Evolutionary conservation across 2,888 invertebrate genomes (phyloP).

Genomic region (Mythimna lalbum): DNA sequence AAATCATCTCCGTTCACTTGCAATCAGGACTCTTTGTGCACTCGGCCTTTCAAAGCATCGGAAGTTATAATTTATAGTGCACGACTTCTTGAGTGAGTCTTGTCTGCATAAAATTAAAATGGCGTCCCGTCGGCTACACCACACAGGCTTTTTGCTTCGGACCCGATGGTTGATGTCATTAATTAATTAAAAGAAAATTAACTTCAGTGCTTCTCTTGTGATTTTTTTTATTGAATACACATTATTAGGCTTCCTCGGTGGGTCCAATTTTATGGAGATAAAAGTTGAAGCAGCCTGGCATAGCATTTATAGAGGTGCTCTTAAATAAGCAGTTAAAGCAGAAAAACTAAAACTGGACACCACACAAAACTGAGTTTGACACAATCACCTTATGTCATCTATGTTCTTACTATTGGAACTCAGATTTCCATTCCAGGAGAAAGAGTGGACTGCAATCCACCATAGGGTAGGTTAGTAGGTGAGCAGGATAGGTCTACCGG

Average conservation of each 20-base stretch:
- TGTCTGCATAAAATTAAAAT: constrained; percentile 56
- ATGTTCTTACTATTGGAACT: no score
- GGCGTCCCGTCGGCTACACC: constrained; percentile 27
- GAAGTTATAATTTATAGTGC: constrained; percentile 25
- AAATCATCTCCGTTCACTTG: constrained; percentile 25
- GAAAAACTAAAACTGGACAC: accelerated
- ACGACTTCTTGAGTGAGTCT: constrained; percentile 25
- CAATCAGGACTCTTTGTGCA: constrained; percentile 34
- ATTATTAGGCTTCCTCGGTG: neutral
- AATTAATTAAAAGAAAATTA: constrained; percentile 41
- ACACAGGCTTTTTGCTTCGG: constrained; percentile 40
- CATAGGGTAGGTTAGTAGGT: no score
- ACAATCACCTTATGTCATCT: no score
- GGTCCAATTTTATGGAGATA: neutral
- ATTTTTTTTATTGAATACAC: constrained; percentile 2
- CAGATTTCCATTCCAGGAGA: no score
- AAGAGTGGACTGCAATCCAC: no score
- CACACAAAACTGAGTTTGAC: neutral
- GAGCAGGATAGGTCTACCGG: no score
- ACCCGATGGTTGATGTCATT: constrained; percentile 17
- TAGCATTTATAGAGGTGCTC: neutral
- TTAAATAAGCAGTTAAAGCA: no score
- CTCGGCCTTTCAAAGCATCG: constrained; percentile 35
- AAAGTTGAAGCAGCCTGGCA: no score
- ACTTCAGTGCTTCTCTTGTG: constrained; percentile 15